phyloP scores from a whole-genome alignment of 2,888 invertebrate species.

The Papilio protenor region DNA sequence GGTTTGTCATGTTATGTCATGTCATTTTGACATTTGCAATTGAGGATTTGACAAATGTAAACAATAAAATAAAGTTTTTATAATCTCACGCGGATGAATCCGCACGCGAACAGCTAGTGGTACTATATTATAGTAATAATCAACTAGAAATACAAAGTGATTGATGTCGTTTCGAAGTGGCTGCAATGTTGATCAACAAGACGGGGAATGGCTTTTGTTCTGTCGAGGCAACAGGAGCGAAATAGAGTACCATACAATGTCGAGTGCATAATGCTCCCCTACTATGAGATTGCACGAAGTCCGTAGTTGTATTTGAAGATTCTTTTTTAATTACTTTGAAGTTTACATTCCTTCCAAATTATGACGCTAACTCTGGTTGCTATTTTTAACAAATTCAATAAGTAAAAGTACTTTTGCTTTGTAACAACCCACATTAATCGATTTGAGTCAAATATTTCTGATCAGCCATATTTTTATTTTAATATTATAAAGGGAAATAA shows the following conservation, averaged over 20 bases:
- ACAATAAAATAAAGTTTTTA: no score
- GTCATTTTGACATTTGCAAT: no score
- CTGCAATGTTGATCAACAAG: neutral
- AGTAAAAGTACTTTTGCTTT: no score
- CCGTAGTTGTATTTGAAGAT: neutral
- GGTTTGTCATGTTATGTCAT: no score
- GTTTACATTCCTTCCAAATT: neutral
- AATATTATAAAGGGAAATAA: no score
- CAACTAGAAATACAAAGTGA: neutral
- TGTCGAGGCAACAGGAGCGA: slow-evolving; percentile 65
- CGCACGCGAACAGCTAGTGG: no score
- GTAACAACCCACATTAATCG: no score
- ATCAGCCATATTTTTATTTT: no score
- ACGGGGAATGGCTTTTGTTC: slow-evolving; percentile 58
- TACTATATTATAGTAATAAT: neutral
- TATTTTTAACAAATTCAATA: neutral
- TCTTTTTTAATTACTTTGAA: neutral
- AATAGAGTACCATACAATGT: slow-evolving; percentile 64
- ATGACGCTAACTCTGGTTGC: neutral
- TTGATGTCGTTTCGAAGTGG: neutral
- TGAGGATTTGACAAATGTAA: no score
- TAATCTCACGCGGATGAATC: no score
- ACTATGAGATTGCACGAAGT: neutral
- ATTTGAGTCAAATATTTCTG: no score
- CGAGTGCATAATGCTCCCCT: slow-evolving; percentile 44